Evolutionary conservation across 37 sponge, comb jelly and placozoan species (phyloP).

Genomic region (Lycopodina hypogea): DNA sequence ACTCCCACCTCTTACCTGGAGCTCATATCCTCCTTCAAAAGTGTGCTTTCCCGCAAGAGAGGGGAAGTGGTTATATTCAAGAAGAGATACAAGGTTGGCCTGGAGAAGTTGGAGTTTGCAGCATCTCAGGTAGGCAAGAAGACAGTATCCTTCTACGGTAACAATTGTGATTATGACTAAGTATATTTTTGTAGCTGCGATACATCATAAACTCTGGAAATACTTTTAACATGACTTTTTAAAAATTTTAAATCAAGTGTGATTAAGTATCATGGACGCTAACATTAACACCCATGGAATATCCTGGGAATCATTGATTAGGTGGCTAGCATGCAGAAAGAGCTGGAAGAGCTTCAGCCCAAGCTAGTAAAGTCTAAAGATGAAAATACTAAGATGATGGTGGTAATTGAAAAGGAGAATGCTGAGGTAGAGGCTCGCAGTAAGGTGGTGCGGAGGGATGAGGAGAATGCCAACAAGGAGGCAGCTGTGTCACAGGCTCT

Average conservation of each 20-base stretch:
- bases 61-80: constrained; percentile 82
- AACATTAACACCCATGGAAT: neutral
- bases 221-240: no score
- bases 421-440: constrained; percentile 80
- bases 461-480: constrained; percentile 86
- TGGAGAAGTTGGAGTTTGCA: constrained; percentile 96
- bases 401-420: constrained; percentile 88
- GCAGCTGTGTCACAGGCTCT: constrained; percentile 92
- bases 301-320: constrained; percentile 3
- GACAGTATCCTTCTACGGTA: neutral
- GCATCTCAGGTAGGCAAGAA: constrained; percentile 80
- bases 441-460: constrained; percentile 85
- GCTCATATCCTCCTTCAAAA: constrained; percentile 96
- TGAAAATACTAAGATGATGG: constrained; percentile 95
- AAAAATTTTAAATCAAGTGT: no score
- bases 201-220: no score
- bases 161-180: neutral
- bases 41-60: constrained; percentile 77
- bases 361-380: constrained; percentile 83
- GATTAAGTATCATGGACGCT: neutral
- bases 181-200: no score
- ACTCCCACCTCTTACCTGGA: constrained; percentile 99
- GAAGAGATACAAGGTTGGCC: constrained; percentile 91
- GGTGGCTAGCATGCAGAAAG: constrained; percentile 96
- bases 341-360: constrained; percentile 96